A percentile compares a stretch with the other conserved stretches of the same genome.
phyloP scores from a whole-genome alignment of 92 coral and sea anemone genomes.

The Epizoanthus illoricatus region DNA sequence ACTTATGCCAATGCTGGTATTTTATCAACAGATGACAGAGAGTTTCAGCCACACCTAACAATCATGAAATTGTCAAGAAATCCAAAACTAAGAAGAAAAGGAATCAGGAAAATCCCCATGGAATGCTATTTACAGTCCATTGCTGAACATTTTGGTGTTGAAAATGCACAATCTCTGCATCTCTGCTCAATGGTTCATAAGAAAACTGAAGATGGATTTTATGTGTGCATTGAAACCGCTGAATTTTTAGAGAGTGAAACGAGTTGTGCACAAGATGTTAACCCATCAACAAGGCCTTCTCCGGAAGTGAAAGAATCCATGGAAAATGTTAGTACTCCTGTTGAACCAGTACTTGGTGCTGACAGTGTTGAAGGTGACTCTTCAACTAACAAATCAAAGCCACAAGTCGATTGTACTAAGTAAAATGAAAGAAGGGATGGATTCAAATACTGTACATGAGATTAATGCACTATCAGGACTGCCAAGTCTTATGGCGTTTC shows the following conservation, averaged over 20 bases:
- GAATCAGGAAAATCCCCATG: slow-evolving; percentile 70
- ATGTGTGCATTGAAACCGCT: slow-evolving; percentile 64
- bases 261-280: background rate
- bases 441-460: no score
- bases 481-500: no score
- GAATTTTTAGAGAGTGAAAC: slow-evolving; percentile 24
- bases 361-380: no score
- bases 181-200: slow-evolving; percentile 84
- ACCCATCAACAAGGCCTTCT: background rate
- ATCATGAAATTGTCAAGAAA: slow-evolving; percentile 82
- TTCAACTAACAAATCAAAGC: no score
- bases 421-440: no score
- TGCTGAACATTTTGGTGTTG: slow-evolving; percentile 71
- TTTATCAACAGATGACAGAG: slow-evolving; percentile 63
- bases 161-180: slow-evolving; percentile 58
- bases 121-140: slow-evolving; percentile 67
- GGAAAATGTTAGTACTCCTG: background rate
- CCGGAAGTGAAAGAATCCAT: background rate
- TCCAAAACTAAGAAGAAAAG: slow-evolving; percentile 62
- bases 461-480: no score
- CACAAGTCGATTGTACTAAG: no score
- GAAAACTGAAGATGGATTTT: slow-evolving; percentile 87
- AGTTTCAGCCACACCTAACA: slow-evolving; percentile 87
- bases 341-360: no score
- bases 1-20: slow-evolving; percentile 65